These are phyloP conservation scores for Chelonia mydas DNA, from an alignment of 2,797 vertebrate genomes.

Conservation along the genomic window DNA sequence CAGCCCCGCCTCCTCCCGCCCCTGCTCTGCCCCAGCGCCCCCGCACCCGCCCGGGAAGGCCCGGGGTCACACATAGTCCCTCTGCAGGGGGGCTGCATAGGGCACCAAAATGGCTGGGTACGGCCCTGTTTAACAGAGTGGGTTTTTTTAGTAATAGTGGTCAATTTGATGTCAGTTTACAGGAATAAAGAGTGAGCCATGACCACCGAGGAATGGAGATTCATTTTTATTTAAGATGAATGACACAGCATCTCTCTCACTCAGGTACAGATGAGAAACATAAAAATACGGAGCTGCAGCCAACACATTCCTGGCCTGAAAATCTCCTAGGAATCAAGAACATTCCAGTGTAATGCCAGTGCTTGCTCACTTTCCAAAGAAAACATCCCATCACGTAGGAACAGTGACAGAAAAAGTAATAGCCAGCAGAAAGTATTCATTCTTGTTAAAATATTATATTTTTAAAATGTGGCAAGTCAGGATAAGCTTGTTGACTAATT, in stretches of 20 bases:
- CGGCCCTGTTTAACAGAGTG: neutral
- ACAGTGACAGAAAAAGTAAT: neutral
- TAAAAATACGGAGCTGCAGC: neutral
- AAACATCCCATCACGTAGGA: neutral
- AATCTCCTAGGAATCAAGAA: slow-evolving; percentile 28
- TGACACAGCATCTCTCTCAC: neutral
- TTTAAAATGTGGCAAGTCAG: neutral
- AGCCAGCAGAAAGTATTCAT: slow-evolving; percentile 39
- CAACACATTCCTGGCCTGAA: neutral
- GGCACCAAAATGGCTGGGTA: too few species aligned
- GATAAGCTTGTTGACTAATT: neutral
- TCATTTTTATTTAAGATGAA: neutral
- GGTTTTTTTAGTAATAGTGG: neutral
- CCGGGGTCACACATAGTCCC: too few species aligned
- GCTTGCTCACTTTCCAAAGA: neutral
- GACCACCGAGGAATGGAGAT: neutral
- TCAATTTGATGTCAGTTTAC: neutral
- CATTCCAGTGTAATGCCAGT: neutral
- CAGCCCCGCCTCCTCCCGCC: too few species aligned
- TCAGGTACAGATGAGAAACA: neutral
- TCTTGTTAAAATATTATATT: neutral
- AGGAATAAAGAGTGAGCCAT: neutral
- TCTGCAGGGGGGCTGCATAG: too few species aligned
- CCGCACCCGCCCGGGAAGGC: too few species aligned
- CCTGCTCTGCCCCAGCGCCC: too few species aligned